Conservation (phyloP, 2,113 vertebrate genomes). For the Takifugu flavidus region DNA sequence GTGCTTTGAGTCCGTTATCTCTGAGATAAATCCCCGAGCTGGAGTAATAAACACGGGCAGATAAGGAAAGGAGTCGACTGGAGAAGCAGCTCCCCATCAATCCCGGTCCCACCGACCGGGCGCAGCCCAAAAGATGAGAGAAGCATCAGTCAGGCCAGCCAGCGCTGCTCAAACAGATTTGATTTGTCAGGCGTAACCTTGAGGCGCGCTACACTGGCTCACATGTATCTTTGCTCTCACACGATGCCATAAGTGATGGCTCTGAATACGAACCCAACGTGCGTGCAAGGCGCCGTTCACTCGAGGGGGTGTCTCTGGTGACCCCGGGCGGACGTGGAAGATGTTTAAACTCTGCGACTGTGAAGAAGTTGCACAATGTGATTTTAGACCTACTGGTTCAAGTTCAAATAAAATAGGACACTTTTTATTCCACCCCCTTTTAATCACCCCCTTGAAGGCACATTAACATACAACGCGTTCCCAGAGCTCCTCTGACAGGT, state of each 20-base stretch:
- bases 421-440: no score
- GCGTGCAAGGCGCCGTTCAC: constrained; percentile 2
- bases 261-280: constrained; percentile 29
- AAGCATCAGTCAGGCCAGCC: constrained; percentile 53
- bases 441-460: no score
- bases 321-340: constrained; percentile 10
- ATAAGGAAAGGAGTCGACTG: constrained; percentile 28
- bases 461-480: constrained; percentile 1
- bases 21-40: constrained; percentile 6
- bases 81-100: constrained; percentile 40
- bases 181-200: constrained; percentile 71
- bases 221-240: constrained; percentile 39
- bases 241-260: constrained; percentile 34
- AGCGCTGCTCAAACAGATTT: constrained; percentile 55
- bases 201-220: constrained; percentile 41
- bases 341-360: no score
- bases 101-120: constrained; percentile 21
- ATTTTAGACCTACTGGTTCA: no score
- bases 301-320: constrained; percentile 9
- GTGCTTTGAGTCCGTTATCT: constrained; percentile 6
- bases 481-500: constrained; percentile 51
- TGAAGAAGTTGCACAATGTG: no score
- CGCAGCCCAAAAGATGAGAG: constrained; percentile 55
- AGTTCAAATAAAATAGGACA: constrained; percentile 1
- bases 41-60: constrained; percentile 9